Percentiles rank a stretch among this genome's conserved stretches.
phyloP scores from a whole-genome alignment of 2,888 invertebrate genomes.

The Euphydryas editha region DNA sequence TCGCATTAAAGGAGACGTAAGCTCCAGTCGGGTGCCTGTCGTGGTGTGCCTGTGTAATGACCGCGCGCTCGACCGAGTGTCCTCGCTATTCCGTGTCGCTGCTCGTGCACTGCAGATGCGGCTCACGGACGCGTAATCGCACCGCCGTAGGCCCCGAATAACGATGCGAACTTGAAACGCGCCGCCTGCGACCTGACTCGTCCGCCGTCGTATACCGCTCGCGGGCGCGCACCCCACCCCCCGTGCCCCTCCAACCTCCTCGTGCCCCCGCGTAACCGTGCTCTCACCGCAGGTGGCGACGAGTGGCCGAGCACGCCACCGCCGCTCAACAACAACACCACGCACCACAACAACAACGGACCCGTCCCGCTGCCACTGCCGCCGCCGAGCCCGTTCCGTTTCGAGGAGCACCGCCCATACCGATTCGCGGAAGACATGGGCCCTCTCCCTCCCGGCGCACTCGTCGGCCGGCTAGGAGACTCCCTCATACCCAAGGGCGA shows the following conservation, averaged over 20 bases:
- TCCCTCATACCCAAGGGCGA: slow-evolving; percentile 96
- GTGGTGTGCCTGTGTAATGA: slow-evolving; percentile 11
- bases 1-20: slow-evolving; percentile 21
- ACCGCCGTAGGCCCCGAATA: slow-evolving; percentile 54
- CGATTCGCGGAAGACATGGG: slow-evolving; percentile 93
- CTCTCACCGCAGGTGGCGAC: slow-evolving; percentile 79
- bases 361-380: slow-evolving; percentile 76
- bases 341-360: slow-evolving; percentile 82
- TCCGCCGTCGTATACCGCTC: slow-evolving; percentile 60
- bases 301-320: slow-evolving; percentile 79
- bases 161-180: slow-evolving; percentile 61
- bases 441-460: slow-evolving; percentile 89
- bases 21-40: slow-evolving; percentile 32
- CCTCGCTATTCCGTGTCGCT: slow-evolving; percentile 71
- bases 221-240: slow-evolving; percentile 62
- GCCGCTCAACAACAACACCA: slow-evolving; percentile 82
- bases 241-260: slow-evolving; percentile 85
- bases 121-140: slow-evolving; percentile 75
- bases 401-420: slow-evolving; percentile 92
- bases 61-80: slow-evolving; percentile 28
- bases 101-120: slow-evolving; percentile 52
- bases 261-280: slow-evolving; percentile 87
- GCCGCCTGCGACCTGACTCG: slow-evolving; percentile 65
- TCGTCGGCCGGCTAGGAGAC: slow-evolving; percentile 93
- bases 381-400: slow-evolving; percentile 88